Evolutionary conservation across 1,140 invertebrate genomes (phyloP).

Genomic region (Aporrectodea caliginosa): DNA sequence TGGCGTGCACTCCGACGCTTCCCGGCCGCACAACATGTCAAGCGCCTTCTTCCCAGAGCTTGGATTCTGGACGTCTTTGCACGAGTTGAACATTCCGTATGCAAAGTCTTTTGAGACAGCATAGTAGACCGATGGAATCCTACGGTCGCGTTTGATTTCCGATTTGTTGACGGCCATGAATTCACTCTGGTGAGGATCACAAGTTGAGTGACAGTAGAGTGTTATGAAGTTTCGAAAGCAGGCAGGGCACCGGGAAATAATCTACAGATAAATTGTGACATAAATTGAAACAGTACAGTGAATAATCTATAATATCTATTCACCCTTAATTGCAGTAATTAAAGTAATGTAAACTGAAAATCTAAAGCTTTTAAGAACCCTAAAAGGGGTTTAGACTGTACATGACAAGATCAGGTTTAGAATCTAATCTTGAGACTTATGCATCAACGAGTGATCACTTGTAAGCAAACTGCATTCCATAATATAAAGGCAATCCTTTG

Average conservation of each 20-base stretch:
- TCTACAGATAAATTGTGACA: slow-evolving; percentile 50
- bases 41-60: slow-evolving; percentile 69
- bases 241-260: slow-evolving; percentile 76
- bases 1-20: slow-evolving; percentile 46
- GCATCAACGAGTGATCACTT: no score
- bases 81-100: slow-evolving; percentile 73
- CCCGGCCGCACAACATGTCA: slow-evolving; percentile 75
- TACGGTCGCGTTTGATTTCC: background rate
- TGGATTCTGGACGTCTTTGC: slow-evolving; percentile 74
- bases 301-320: background rate
- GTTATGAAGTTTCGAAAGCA: slow-evolving; percentile 77
- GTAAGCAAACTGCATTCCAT: no score
- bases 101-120: slow-evolving; percentile 64
- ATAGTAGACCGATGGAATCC: slow-evolving; percentile 43
- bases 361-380: background rate
- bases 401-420: no score
- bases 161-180: slow-evolving; percentile 62
- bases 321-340: no score
- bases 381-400: background rate
- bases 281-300: background rate
- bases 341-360: background rate
- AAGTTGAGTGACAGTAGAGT: slow-evolving; percentile 79
- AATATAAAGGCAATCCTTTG: no score
- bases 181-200: slow-evolving; percentile 70
- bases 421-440: no score